A percentile compares a stretch with the other conserved stretches of the same genome.
phyloP scores from a whole-genome alignment of 2,113 vertebrate genomes.

The Rana temporaria region DNA sequence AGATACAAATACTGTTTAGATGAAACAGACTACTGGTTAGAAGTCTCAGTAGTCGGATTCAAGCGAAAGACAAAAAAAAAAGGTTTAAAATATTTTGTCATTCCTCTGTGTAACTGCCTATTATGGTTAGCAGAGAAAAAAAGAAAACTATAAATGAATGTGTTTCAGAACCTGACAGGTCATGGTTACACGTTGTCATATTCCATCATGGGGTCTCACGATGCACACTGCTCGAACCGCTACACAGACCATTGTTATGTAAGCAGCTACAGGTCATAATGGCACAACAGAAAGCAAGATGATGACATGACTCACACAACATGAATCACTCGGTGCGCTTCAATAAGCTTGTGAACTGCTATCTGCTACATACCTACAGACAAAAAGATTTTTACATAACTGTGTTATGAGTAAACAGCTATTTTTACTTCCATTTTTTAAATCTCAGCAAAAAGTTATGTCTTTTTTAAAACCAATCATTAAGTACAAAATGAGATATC shows the following conservation, averaged over 20 bases:
- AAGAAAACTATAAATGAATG: no score
- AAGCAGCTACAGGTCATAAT: not conserved
- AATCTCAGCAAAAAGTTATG: not conserved
- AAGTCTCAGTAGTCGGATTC: no score
- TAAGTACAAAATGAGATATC: no score
- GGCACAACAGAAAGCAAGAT: constrained; percentile 4
- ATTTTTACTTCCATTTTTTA: not conserved
- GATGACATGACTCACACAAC: constrained; percentile 15
- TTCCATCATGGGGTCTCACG: not conserved
- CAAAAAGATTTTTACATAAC: not conserved
- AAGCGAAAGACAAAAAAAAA: no score
- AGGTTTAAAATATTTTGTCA: no score
- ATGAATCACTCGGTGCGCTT: constrained; percentile 11
- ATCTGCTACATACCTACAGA: not conserved
- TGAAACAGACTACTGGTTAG: no score
- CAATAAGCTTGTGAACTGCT: constrained; percentile 4
- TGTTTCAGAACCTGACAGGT: no score
- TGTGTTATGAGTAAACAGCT: not conserved
- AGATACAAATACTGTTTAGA: no score
- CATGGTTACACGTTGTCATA: not conserved
- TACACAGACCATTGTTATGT: not conserved
- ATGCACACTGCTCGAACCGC: not conserved
- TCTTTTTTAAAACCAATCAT: not conserved
- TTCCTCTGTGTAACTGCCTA: no score
- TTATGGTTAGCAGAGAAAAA: no score